These are phyloP conservation scores for Pygoscelis antarcticus DNA, from an alignment of 2,113 vertebrate genomes.

Conservation along the genomic window DNA sequence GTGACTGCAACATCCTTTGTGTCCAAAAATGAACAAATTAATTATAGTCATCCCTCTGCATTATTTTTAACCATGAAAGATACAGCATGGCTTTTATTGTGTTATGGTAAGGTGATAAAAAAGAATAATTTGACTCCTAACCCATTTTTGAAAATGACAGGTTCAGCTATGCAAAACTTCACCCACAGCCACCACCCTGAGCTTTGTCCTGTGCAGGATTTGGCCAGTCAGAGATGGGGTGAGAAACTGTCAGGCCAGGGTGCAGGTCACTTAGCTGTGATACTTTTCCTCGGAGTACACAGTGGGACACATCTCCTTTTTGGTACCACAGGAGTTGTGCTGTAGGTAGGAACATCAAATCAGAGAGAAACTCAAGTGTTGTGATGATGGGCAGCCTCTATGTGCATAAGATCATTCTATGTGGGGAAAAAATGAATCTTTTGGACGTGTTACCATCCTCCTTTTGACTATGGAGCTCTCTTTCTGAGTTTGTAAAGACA, in stretches of 20 bases:
- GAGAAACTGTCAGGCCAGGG: background rate
- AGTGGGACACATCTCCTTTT: background rate
- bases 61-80: background rate
- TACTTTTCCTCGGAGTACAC: background rate
- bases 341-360: background rate
- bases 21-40: background rate
- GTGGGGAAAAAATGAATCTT: background rate
- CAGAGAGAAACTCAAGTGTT: background rate
- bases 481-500: background rate
- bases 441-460: background rate
- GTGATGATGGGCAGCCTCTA: background rate
- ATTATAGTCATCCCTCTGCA: background rate
- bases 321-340: background rate
- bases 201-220: background rate
- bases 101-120: background rate
- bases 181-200: background rate
- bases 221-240: background rate
- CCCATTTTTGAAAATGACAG: background rate
- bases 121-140: background rate
- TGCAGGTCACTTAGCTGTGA: background rate
- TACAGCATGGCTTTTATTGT: background rate
- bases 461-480: background rate
- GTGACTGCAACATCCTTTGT: background rate
- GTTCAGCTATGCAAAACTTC: background rate
- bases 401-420: background rate